Evolutionary conservation across 2,113 vertebrate genomes (phyloP), one percentile per base, ranked within the genome.

Genomic region (Pterocles burchelli): DNA sequence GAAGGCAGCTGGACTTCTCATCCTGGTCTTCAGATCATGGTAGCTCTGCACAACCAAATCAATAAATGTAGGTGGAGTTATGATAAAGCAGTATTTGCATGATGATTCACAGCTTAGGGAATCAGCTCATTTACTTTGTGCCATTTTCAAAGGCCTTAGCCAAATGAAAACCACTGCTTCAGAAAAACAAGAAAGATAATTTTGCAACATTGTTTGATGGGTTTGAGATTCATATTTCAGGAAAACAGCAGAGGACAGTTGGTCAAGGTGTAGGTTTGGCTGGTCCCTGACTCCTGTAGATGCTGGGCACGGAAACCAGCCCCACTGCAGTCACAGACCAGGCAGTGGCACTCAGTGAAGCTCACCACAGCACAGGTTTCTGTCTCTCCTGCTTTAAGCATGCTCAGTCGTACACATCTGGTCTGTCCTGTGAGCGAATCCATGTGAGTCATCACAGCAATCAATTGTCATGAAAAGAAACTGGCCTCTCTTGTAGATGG

Each of bases 261-360:
- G 52, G 22, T 61, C 34, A 65, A 61, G 57, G 20, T 29, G 11
- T 15, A 38, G 17, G 6, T 74, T 94, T 66, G 49, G 66, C 28
- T 2, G 2, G 51, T 18, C 58, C 31, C 41, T 73, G 51, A 19
- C 33, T 26, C 29, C 59, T 25, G 34, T 2, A 52, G 65, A 25
- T 45, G 38, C 43, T 61, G 65, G 61, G 57, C 11, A 25, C 9
- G 9, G 43, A 71, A 80, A 36, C 3, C 62, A 81, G 20, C 62
- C 29, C 3, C 3, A 1, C 6, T 55, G 46, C 41, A 68, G 58
- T 4, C 43, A 24, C 5, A 13, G 70, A 14, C 22, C 16, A 15
- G 51, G 55, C 85, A 85, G 46, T 0, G 0, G 36, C 5, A 5
- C 0, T 7, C 21, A 65, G 51, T 2, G 2, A 83, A 80, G 54